phyloP scores from a whole-genome alignment of 1,140 invertebrate species.

The Sminthurinus signatus region DNA sequence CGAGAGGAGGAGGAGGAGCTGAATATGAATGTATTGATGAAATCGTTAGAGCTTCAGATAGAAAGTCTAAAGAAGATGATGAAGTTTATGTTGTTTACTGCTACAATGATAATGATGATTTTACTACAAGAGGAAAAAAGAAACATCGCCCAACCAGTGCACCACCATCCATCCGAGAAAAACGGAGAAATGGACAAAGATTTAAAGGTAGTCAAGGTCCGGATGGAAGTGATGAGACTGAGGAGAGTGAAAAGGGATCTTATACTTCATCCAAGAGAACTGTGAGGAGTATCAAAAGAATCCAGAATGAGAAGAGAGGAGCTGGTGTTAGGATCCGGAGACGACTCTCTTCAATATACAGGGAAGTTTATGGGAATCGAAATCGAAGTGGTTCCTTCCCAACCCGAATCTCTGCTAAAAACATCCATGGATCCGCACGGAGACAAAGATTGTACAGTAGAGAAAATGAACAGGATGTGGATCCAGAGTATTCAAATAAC shows the following conservation, averaged over 20 bases:
- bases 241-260: conserved; percentile 28
- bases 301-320: neutral
- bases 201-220: neutral
- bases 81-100: conserved; percentile 38
- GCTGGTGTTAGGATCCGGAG: neutral
- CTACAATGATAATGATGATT: conserved; percentile 23
- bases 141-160: conserved; percentile 17
- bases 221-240: conserved; percentile 10
- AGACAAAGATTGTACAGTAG: too few relatives aligned
- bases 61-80: conserved; percentile 11
- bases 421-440: too few relatives aligned
- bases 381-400: conserved; percentile 3
- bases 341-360: conserved; percentile 11
- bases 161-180: conserved; percentile 19
- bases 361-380: conserved; percentile 10
- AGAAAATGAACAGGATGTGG: neutral
- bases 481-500: neutral
- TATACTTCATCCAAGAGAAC: conserved; percentile 15
- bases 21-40: conserved; percentile 22
- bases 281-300: conserved; percentile 32
- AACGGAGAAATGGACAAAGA: conserved; percentile 4
- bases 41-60: neutral
- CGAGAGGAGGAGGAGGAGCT: neutral
- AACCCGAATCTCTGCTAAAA: neutral
- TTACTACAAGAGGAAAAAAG: conserved; percentile 4